Conservation (phyloP, 30 jellyfish, hydroid and myxozoan genomes). For the Cassiopea xamachana region DNA sequence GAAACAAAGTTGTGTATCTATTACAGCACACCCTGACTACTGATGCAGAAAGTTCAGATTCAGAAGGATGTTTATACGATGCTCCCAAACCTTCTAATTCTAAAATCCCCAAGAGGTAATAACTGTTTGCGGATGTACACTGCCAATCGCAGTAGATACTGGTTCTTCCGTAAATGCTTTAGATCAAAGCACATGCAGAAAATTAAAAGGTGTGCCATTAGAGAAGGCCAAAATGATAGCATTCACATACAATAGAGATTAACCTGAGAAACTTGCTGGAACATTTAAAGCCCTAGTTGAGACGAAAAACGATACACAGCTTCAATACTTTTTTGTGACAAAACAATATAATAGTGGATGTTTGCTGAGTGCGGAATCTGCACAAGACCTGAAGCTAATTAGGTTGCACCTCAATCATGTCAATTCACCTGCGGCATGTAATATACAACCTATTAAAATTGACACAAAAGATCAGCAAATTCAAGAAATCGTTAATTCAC, state of each 20-base stretch:
- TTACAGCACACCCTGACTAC: neutral
- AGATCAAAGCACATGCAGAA: slow-evolving; percentile 12
- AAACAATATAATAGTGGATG: slow-evolving; percentile 10
- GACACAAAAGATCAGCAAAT: neutral
- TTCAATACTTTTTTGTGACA: slow-evolving; percentile 7
- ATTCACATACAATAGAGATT: neutral
- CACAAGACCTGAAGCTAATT: neutral
- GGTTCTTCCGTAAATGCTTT: slow-evolving; percentile 32
- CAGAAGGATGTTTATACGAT: slow-evolving; percentile 10
- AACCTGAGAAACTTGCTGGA: slow-evolving; percentile 23
- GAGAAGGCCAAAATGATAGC: slow-evolving; percentile 12
- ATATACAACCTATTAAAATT: neutral
- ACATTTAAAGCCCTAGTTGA: slow-evolving; percentile 28
- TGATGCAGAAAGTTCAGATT: neutral
- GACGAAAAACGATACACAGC: neutral
- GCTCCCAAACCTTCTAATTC: neutral
- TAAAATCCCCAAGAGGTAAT: slow-evolving; percentile 10
- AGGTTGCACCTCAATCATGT: neutral
- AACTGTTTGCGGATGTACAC: slow-evolving; percentile 14
- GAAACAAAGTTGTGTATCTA: neutral
- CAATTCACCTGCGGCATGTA: neutral
- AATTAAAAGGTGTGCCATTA: neutral
- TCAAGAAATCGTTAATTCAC: neutral
- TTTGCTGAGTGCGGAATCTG: slow-evolving; percentile 8
- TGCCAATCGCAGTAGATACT: slow-evolving; percentile 16